A percentile compares a stretch with the other conserved stretches of the same genome.
phyloP scores from a whole-genome alignment of 2,888 invertebrate genomes.

The Heliconius aoede region DNA sequence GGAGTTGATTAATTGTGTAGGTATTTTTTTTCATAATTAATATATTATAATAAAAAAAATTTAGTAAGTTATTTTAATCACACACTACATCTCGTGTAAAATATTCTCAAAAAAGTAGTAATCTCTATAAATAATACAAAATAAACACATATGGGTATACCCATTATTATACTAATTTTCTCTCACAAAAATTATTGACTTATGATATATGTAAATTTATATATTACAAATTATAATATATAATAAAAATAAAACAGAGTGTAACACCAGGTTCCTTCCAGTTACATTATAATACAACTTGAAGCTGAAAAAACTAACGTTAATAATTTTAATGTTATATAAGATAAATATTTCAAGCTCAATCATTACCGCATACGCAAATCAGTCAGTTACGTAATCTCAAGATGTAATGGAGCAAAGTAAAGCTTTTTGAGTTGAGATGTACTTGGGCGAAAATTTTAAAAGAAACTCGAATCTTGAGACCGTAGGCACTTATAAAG shows the following conservation, averaged over 20 bases:
- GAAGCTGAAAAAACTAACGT: not conserved
- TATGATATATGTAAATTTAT: no score
- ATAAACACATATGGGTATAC: no score
- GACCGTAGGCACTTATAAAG: constrained; percentile 42
- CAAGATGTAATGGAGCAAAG: constrained; percentile 33
- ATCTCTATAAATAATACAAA: not conserved
- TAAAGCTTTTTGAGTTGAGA: constrained; percentile 35
- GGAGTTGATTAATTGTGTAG: constrained; percentile 14
- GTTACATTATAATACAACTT: no score
- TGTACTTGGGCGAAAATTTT: constrained; percentile 39
- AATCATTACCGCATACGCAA: constrained; percentile 17
- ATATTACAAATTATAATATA: no score
- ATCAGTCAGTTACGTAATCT: constrained; percentile 19
- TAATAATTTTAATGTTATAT: not conserved
- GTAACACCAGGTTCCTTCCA: no score
- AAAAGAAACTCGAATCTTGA: constrained; percentile 42
- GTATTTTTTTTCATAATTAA: not conserved
- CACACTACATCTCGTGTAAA: not conserved
- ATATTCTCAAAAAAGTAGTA: no score
- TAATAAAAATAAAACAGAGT: no score
- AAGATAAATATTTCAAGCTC: not conserved
- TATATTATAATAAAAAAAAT: not conserved
- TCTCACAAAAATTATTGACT: no score
- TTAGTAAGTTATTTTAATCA: not conserved
- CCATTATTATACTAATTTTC: not conserved